Conservation (phyloP, 2,797 vertebrate species). For the Cephalopachus bancanus region DNA sequence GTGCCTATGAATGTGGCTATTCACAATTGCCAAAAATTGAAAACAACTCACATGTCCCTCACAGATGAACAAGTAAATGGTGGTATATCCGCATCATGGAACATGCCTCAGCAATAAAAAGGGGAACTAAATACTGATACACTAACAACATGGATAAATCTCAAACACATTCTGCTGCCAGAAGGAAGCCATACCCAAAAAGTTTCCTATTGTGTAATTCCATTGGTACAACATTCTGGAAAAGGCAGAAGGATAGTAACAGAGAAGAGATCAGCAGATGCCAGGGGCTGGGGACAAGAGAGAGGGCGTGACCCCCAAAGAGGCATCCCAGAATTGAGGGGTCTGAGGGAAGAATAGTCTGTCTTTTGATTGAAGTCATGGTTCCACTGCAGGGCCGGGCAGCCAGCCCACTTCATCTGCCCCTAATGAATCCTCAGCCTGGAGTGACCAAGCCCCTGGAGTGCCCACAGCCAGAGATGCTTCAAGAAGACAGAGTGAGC, state of each 20-base stretch:
- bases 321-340: background rate
- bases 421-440: background rate
- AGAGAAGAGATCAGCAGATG: background rate
- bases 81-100: too few relatives aligned
- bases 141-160: background rate
- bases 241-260: background rate
- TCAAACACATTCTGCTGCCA: background rate
- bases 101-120: background rate
- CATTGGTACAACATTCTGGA: background rate
- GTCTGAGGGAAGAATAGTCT: background rate
- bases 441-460: background rate
- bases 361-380: background rate
- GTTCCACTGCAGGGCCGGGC: background rate
- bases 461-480: background rate
- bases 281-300: background rate
- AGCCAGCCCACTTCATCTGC: constrained; percentile 50
- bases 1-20: background rate
- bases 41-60: background rate
- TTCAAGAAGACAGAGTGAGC: background rate
- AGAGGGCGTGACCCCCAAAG: background rate
- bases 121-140: background rate
- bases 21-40: background rate
- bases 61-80: background rate
- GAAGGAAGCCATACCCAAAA: background rate
- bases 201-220: too few relatives aligned